Base-by-base conservation (phyloP, 2,888 invertebrate genomes). In the Tetragonula carbonaria region DNA sequence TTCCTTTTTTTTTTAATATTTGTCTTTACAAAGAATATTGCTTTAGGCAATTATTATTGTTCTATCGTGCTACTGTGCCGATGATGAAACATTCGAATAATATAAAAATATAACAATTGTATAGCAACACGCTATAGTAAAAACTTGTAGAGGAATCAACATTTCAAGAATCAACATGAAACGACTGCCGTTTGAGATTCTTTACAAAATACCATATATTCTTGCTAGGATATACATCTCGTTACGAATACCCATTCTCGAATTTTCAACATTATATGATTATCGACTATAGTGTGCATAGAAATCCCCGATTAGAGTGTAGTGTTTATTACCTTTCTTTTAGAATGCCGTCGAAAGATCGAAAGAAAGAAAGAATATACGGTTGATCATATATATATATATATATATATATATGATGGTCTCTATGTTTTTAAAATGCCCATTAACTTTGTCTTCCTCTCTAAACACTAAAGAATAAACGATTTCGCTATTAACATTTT, bases 161-260 rank as follows among this genome's bases (percentile, higher is more conserved):
- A 38, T 73, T 75, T 75, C 63, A 67, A 57, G 50, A 78, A 78
- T 68, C 53, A 63, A 84, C 53, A 59, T n/a, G 65, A 84, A 76
- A 84, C 62, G 70, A 84, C 85, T 85, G 84, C 84, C 80, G 85
- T 84, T 33, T 85, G 84, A 80, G 73, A 77, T 84, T 80, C 75
- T 75, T 67, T 62, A 59, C 66, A 76, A 84, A 76, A 79, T 38
- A 33, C 33, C 33, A 33, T 33, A 80, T 71, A 71, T 80, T 85
- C 84, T 73, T 65, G n/a, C 53, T 70, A 70, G 65, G 74, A 59
- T 65, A 67, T 55, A 70, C 53, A 53, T 62, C 78, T 66, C 83
- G 75, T 84, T 73, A 14, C 45, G 23, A 72, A 2, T 28, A 21
- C 33, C 75, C 73, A 51, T 85, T 76, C 45, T 45, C 71, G 68